Conservation (phyloP, 2,113 vertebrate genomes). For the Grallaria varia region DNA sequence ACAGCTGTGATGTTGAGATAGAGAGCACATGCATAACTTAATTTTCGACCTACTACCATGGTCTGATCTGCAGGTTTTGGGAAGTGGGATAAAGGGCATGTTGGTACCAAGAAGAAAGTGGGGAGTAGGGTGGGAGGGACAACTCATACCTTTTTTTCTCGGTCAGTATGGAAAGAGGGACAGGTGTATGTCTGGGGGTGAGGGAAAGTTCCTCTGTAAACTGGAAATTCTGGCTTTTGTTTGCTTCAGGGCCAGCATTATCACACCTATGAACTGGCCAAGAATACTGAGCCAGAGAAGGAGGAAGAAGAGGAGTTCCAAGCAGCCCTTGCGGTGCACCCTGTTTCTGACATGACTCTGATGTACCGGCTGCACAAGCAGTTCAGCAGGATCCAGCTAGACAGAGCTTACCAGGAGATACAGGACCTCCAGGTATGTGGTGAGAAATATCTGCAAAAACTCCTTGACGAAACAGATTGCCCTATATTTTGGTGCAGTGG, state of each 20-base stretch:
- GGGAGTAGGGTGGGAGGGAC: no score
- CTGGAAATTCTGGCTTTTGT: neutral
- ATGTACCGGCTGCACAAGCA: constrained; percentile 94
- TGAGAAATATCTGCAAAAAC: neutral
- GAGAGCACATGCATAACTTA: neutral
- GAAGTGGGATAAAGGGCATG: neutral
- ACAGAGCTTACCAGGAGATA: constrained; percentile 87
- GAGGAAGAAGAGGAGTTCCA: constrained; percentile 85
- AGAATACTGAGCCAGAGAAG: constrained; percentile 89
- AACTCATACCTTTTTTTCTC: rapidly evolving
- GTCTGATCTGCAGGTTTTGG: neutral
- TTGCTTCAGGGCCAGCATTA: constrained; percentile 85
- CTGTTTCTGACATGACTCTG: constrained; percentile 85
- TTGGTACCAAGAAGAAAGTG: neutral
- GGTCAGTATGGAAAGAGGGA: neutral
- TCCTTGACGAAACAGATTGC: neutral
- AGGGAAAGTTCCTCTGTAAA: neutral
- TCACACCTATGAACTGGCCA: constrained; percentile 87
- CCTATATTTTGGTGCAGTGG: neutral
- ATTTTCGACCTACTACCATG: neutral
- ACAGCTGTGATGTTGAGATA: neutral
- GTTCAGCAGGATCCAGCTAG: constrained; percentile 91
- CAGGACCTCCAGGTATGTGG: constrained; percentile 88
- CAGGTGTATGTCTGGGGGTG: neutral
- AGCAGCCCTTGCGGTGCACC: constrained; percentile 86